Evolutionary conservation across 2,113 vertebrate species (phyloP).

Genomic region (Amphiprion percula): DNA sequence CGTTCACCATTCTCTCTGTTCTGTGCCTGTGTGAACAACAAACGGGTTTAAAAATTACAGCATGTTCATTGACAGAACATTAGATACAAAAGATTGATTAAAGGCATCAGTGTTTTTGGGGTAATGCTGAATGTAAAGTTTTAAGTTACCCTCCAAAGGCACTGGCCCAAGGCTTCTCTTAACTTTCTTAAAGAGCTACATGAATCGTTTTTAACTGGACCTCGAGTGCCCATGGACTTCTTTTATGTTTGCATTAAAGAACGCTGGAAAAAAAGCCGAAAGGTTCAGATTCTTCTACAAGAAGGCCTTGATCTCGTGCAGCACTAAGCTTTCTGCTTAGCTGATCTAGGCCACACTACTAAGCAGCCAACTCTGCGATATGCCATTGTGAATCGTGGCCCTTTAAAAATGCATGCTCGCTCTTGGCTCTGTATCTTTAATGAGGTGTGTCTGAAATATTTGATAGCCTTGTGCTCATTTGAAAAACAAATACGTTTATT

Average conservation of each 20-base stretch:
- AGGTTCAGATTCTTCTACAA: conserved; percentile 8
- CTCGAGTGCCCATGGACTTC: background rate
- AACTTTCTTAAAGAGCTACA: no score
- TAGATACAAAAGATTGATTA: background rate
- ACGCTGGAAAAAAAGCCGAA: background rate
- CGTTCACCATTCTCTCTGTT: background rate
- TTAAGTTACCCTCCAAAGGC: background rate
- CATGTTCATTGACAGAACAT: background rate
- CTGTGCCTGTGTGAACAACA: background rate
- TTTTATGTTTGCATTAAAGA: conserved; percentile 21
- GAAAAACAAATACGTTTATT: conserved; percentile 84
- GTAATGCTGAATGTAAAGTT: background rate
- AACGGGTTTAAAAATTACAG: background rate
- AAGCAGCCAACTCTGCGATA: conserved; percentile 41
- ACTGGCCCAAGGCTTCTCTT: background rate
- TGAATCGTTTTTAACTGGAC: background rate
- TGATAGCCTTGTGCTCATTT: conserved; percentile 79
- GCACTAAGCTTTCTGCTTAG: conserved; percentile 27
- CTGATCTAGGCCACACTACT: conserved; percentile 54
- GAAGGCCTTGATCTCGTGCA: conserved; percentile 43
- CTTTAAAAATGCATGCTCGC: conserved; percentile 84
- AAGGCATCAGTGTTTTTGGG: background rate
- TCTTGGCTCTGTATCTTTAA: conserved; percentile 81
- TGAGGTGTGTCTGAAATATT: conserved; percentile 83
- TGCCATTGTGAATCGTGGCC: conserved; percentile 66